phyloP scores from a whole-genome alignment of 2,888 invertebrate species.

The Digitonthophagus gazella region DNA sequence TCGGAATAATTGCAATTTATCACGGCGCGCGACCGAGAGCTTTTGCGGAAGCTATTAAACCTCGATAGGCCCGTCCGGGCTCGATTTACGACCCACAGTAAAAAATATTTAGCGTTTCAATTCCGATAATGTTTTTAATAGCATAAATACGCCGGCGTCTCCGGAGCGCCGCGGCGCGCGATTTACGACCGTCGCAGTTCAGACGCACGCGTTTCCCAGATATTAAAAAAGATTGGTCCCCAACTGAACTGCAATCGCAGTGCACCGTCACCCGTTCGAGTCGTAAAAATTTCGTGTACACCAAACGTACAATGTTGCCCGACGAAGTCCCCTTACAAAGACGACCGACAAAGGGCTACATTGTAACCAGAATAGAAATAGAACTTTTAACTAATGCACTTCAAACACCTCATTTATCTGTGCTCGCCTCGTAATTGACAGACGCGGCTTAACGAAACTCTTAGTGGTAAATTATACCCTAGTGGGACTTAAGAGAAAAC shows the following conservation, averaged over 20 bases:
- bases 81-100: not conserved
- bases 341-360: not conserved
- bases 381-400: not conserved
- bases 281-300: not conserved
- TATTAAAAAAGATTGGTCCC: not conserved
- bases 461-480: not conserved
- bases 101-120: not conserved
- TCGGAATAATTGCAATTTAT: not conserved
- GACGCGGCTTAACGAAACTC: not conserved
- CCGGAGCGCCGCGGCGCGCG: too few relatives aligned
- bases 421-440: not conserved
- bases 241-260: not conserved
- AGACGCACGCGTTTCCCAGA: not conserved
- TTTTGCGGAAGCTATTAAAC: not conserved
- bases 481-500: not conserved
- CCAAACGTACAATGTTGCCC: not conserved
- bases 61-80: not conserved
- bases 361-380: not conserved
- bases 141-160: not conserved
- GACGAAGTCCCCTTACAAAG: not conserved
- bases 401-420: not conserved
- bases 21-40: not conserved
- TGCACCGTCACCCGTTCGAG: not conserved
- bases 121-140: not conserved
- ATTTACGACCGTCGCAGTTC: not conserved